These are phyloP conservation scores for Sabatieria punctata DNA, from an alignment of 2,888 invertebrate genomes.

Conservation along the genomic window DNA sequence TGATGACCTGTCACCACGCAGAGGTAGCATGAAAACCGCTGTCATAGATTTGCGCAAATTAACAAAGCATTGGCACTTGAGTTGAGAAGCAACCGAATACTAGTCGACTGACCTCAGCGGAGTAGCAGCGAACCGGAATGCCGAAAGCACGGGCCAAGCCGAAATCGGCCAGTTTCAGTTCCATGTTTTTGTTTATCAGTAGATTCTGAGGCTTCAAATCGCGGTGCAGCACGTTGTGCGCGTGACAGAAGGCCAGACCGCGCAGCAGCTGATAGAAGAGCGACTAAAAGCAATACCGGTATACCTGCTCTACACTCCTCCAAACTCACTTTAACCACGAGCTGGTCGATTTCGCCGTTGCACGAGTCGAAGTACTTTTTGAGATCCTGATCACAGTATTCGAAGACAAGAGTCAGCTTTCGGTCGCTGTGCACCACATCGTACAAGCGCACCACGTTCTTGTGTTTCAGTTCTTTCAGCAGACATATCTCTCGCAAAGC, in stretches of 20 bases:
- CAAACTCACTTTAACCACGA: conserved; percentile 62
- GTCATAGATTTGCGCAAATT: too few relatives aligned
- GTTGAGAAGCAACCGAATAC: too few relatives aligned
- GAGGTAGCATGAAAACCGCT: too few relatives aligned
- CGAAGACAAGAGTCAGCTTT: conserved; percentile 90
- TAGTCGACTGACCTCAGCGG: conserved; percentile 70
- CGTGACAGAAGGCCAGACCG: conserved; percentile 91
- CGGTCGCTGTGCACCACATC: conserved; percentile 95
- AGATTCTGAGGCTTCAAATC: conserved; percentile 79
- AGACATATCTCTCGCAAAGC: conserved; percentile 94
- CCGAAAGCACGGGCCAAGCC: conserved; percentile 95
- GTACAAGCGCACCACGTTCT: conserved; percentile 87
- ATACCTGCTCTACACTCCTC: background rate
- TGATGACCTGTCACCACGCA: too few relatives aligned
- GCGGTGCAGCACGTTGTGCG: conserved; percentile 84
- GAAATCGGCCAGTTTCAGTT: conserved; percentile 93
- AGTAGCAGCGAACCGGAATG: conserved; percentile 95
- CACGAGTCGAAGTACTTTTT: conserved; percentile 98
- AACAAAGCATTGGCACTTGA: too few relatives aligned
- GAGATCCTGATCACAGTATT: conserved; percentile 88
- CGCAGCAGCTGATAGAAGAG: conserved; percentile 65
- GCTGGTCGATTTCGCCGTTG: conserved; percentile 90
- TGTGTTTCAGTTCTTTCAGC: conserved; percentile 89
- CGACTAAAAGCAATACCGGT: conserved; percentile 26
- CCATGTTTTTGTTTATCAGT: conserved; percentile 80